Conservation (phyloP, 2,113 vertebrate species). For the Calidris pygmaea region DNA sequence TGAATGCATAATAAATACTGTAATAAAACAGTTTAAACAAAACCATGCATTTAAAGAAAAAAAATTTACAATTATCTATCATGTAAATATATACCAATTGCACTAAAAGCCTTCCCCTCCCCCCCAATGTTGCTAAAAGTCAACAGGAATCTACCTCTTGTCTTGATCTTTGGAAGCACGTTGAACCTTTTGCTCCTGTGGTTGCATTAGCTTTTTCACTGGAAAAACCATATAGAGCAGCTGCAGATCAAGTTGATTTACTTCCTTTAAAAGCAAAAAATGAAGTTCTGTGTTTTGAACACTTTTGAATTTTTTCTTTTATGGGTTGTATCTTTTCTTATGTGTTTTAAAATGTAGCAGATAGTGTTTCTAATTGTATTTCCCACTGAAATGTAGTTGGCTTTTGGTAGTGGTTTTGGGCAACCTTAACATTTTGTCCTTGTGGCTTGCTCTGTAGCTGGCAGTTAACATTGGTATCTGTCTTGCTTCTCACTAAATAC, state of each 20-base stretch:
- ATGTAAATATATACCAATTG: background rate
- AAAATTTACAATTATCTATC: background rate
- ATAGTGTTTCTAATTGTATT: background rate
- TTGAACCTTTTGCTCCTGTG: background rate
- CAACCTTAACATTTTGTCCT: background rate
- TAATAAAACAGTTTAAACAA: slow-evolving; percentile 5
- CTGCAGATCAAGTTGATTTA: background rate
- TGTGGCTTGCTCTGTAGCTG: background rate
- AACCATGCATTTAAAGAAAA: background rate
- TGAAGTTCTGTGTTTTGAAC: background rate
- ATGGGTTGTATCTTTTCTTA: background rate
- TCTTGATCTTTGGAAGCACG: background rate
- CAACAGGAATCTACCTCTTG: background rate
- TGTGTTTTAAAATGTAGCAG: background rate
- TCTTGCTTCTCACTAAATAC: background rate
- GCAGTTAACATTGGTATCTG: background rate
- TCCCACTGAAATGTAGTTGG: background rate
- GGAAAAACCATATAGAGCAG: background rate
- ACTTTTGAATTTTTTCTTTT: background rate
- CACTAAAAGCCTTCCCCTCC: background rate
- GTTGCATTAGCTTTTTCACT: background rate
- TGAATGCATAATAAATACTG: background rate
- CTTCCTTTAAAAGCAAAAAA: background rate
- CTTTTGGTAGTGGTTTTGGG: background rate
- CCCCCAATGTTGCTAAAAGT: background rate